Base-by-base conservation (phyloP, 2,888 invertebrate genomes). In the Seira musarum region DNA sequence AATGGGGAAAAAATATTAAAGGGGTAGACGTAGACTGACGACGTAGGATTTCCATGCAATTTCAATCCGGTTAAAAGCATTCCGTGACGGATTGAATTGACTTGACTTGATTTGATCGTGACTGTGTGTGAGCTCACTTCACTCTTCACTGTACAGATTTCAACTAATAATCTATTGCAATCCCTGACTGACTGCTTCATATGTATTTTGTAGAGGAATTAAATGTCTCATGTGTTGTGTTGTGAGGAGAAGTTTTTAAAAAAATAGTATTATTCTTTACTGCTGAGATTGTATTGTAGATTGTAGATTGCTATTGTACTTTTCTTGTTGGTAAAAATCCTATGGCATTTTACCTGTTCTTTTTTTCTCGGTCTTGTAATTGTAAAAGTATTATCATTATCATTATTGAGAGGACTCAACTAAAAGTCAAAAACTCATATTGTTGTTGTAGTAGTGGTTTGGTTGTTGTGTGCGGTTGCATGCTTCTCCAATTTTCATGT, bases 161-260 rank as follows among this genome's bases (percentile, higher is more conserved):
- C 66, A 49, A 81, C 81, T 81, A 81, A 81, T 81, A 63, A 72
- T 81, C 71, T 46, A 72, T 81, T 72, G 76, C 40, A 72, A 24
- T 66, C 64, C 2, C 49, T n/a, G 17, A 13, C 30, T 30, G 17
- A 49, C 69, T 66, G 80, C 73, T 69, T 70, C 80, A 69, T 80
- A 80, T 81, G 2, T 15, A 67, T 66, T n/a, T 15, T 74, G 35
- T 2, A 49, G 2, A n/a, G 49, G 49, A n/a, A n/a, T 49, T 49
- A 49, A 53, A 71, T 68, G 13, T 19, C 64, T 67, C 40, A 72
- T 8, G 63, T 67, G 30, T 24, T 5, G 8, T 24, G 10, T n/a
- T 49, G 49, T 49, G 17, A 49, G 15, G 49, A 15, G 6, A 49
- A 30, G n/a, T n/a, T n/a, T n/a, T n/a, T n/a, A 30, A 30, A 30